Conservation (phyloP, 2,797 vertebrate species). For the Tamandua tetradactyla region DNA sequence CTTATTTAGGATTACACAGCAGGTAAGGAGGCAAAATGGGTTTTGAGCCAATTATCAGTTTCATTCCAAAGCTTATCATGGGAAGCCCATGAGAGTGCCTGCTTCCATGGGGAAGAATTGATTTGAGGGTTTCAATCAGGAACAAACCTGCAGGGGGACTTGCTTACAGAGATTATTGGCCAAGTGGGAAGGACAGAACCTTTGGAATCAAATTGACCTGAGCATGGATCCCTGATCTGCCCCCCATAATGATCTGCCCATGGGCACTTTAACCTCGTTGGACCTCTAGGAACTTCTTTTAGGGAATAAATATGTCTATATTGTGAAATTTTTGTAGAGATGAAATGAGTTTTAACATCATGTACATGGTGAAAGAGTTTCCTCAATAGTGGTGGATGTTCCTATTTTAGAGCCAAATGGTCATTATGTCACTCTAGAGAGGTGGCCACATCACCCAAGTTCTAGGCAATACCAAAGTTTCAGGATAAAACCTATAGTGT, state of each 20-base stretch:
- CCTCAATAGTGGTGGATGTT: background rate
- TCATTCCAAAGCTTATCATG: background rate
- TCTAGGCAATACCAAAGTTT: background rate
- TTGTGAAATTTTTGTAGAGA: background rate
- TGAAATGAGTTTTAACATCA: background rate
- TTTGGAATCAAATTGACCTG: slow-evolving; percentile 7
- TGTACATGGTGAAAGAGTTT: background rate
- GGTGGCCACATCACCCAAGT: background rate
- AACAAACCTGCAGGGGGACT: background rate
- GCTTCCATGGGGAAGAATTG: background rate
- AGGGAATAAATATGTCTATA: background rate
- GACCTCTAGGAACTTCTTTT: background rate
- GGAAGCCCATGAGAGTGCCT: background rate
- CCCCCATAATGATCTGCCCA: background rate
- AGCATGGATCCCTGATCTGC: background rate
- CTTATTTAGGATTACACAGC: background rate
- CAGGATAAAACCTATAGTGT: background rate
- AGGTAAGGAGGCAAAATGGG: background rate
- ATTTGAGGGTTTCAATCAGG: background rate
- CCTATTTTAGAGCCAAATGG: background rate
- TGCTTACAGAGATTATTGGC: background rate
- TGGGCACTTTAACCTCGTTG: background rate
- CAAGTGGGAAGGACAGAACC: background rate
- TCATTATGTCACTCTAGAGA: background rate
- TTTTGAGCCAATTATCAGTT: background rate